These are phyloP conservation scores for Myripristis murdjan DNA, from an alignment of 2,797 vertebrate genomes.

Conservation along the genomic window DNA sequence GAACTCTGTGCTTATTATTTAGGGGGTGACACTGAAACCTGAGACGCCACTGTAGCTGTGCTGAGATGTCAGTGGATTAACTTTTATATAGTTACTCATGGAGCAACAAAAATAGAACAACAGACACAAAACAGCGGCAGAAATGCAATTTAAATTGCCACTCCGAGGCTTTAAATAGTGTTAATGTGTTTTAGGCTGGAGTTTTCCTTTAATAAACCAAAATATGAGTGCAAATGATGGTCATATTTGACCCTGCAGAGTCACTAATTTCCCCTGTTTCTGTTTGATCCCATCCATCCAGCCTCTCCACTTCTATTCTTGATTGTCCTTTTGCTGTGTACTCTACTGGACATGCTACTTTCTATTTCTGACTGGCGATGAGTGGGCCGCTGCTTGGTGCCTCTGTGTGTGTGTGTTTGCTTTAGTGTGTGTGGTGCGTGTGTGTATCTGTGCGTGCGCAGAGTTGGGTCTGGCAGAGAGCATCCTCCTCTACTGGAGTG, in stretches of 20 bases:
- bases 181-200: too few relatives aligned
- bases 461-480: conserved; percentile 74
- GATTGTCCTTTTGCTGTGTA: conserved; percentile 56
- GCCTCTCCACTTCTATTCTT: conserved; percentile 49
- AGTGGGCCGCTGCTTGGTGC: conserved; percentile 65
- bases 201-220: too few relatives aligned
- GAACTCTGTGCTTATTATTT: too few relatives aligned
- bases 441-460: conserved; percentile 31
- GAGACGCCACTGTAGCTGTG: too few relatives aligned
- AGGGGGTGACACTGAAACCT: too few relatives aligned
- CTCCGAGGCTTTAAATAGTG: too few relatives aligned
- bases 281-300: conserved; percentile 11
- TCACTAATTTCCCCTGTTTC: conserved; percentile 25
- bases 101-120: too few relatives aligned
- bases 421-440: conserved; percentile 29
- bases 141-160: too few relatives aligned
- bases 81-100: too few relatives aligned
- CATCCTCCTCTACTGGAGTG: conserved; percentile 81
- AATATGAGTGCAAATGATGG: too few relatives aligned
- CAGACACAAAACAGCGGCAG: too few relatives aligned
- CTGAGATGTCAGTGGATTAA: too few relatives aligned
- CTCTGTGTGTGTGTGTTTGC: conserved; percentile 28
- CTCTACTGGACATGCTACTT: conserved; percentile 54
- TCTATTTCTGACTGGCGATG: conserved; percentile 68
- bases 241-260: conserved; percentile 14